Evolutionary conservation across 2,888 invertebrate species (phyloP), one percentile per base, ranked within the genome.

Genomic region (Corythucha ciliata): DNA sequence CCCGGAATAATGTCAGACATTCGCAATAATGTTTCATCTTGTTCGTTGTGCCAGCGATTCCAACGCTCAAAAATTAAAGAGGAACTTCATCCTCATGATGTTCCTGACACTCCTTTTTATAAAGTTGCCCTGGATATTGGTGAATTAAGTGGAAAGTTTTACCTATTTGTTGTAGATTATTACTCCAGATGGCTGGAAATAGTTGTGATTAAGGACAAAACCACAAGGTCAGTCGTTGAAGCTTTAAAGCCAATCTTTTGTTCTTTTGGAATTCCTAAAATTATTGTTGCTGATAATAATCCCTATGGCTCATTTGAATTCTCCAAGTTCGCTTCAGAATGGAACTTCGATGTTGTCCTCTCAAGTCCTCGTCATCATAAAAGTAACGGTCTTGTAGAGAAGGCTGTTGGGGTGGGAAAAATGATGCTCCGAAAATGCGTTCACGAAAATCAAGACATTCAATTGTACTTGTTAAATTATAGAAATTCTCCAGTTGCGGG

Each of bases 41-140:
- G n/a, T n/a, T n/a, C n/a, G n/a, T n/a, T n/a, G n/a, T n/a, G n/a
- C n/a, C n/a, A n/a, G n/a, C n/a, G n/a, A n/a, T n/a, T n/a, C n/a
- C n/a, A n/a, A n/a, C n/a, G n/a, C n/a, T n/a, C n/a, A n/a, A n/a
- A n/a, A n/a, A n/a, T n/a, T n/a, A n/a, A n/a, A n/a, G n/a, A n/a
- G n/a, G n/a, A n/a, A n/a, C n/a, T n/a, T n/a, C n/a, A n/a, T n/a
- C n/a, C n/a, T n/a, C n/a, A n/a, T n/a, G n/a, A n/a, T n/a, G n/a
- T n/a, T n/a, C n/a, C n/a, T n/a, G n/a, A n/a, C n/a, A n/a, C 57
- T 20, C 58, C 58, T 4, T 66, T 60, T 54, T 37, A 61, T 27
- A 63, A 62, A 50, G 48, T 66, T 29, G 60, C 53, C 18, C 56
- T 60, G 40, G 64, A 65, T 57, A 59, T 65, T 55, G 57, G 60